Percentiles rank a stretch among this genome's conserved stretches.
Conservation (phyloP, 2,888 invertebrate species). For the Steinernema carpocapsae region DNA sequence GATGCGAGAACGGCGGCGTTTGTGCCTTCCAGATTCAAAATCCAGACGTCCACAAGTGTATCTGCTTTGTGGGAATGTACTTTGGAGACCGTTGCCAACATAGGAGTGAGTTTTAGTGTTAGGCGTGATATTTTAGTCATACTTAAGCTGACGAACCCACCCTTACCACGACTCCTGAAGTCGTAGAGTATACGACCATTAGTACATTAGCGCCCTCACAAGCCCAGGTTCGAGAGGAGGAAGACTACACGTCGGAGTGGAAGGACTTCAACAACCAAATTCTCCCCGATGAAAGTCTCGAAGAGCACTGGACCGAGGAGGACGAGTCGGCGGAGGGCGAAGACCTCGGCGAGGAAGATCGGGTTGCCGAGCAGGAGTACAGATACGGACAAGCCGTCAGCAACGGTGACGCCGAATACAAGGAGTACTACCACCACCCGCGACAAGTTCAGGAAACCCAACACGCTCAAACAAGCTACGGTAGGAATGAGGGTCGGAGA, state of each 20-base stretch:
- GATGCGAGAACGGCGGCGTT: conserved; percentile 56
- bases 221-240: too few species aligned
- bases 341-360: background rate
- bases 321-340: background rate
- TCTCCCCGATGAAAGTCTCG: background rate
- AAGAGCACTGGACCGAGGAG: background rate
- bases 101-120: conserved; percentile 33
- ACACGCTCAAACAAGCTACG: too few species aligned
- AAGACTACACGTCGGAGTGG: conserved; percentile 27
- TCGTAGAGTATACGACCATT: conserved; percentile 12
- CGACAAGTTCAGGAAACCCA: background rate
- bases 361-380: background rate
- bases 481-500: background rate
- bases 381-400: background rate
- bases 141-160: too few species aligned
- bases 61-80: conserved; percentile 61
- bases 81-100: conserved; percentile 58
- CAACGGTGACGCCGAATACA: background rate
- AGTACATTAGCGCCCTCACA: background rate
- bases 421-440: conserved; percentile 5
- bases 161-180: conserved; percentile 35
- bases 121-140: conserved; percentile 37
- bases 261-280: background rate
- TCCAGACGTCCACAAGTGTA: conserved; percentile 55
- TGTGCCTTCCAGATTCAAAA: conserved; percentile 51